Evolutionary conservation across 2,797 vertebrate species (phyloP), one percentile per base, ranked within the genome.

Genomic region (Spea hammondii): DNA sequence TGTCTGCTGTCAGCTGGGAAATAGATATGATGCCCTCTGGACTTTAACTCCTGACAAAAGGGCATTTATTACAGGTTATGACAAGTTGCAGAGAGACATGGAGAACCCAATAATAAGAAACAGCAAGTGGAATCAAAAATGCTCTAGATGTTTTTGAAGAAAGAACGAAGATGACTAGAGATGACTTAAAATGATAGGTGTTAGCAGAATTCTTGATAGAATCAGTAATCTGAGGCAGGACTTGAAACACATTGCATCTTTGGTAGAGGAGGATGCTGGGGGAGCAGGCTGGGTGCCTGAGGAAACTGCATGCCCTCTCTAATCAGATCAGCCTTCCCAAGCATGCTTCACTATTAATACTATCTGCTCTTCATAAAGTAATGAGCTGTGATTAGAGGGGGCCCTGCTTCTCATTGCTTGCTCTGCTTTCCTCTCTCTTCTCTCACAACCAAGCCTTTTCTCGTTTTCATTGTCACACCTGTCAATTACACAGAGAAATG

Each of bases 1-100:
- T 79, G 84, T 85, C 66, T 12, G 66, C 85, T 86, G 89, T 89
- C 88, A 88, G 88, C 81, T 88, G 88, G 32, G 84, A 91, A 92
- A 92, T 87, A 85, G 90, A 93, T 89, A 88, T 86, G 90, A 88
- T 92, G 91, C 85, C 90, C 91, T 90, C 89, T 89, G 90, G 86
- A 89, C 90, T 91, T 85, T 69, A 87, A 83, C 86, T 89, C 87
- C 73, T 53, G 50, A 82, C 50, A 84, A 86, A 89, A 89, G 86
- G 89, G 82, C 89, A 84, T 90, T 93, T 88, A 90, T 94, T 90
- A 90, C 88, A 88, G 92, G 91, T 90, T 93, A 87, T 91, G 91
- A 91, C 89, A 91, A 91, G 86, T 49, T 89, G 91, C 88, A 54
- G 88, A 90, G 90, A 91, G 89, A 89, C 88, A 79, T 4, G 82